A percentile compares a stretch with the other conserved stretches of the same genome.
Conservation (phyloP, 1,140 invertebrate species). For the Lepidurus couesii region DNA sequence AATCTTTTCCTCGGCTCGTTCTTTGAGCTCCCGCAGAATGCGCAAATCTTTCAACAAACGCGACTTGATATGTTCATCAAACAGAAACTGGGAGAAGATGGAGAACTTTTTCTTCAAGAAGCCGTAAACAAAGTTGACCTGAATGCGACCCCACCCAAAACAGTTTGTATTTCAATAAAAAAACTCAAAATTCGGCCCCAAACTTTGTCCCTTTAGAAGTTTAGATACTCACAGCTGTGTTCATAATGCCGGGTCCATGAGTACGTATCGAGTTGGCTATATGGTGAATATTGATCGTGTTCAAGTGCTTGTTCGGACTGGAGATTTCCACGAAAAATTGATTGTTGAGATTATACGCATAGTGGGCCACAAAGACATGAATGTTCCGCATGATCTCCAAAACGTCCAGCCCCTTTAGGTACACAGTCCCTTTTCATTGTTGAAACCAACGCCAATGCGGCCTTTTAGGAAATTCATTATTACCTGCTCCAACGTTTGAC, state of each 20-base stretch:
- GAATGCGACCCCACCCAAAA: conserved; percentile 37
- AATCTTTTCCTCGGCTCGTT: conserved; percentile 45
- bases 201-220: conserved; percentile 22
- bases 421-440: not conserved
- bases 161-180: not conserved
- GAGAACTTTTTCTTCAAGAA: conserved; percentile 91
- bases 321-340: conserved; percentile 92
- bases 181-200: not conserved
- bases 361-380: conserved; percentile 88
- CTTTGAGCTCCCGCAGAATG: conserved; percentile 62
- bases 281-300: conserved; percentile 92
- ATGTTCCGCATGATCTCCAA: conserved; percentile 97
- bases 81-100: conserved; percentile 95
- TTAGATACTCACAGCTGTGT: conserved; percentile 70
- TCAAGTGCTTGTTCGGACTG: conserved; percentile 89
- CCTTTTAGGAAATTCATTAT: conserved; percentile 7
- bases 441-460: not conserved
- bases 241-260: conserved; percentile 95
- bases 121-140: conserved; percentile 93
- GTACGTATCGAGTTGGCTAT: conserved; percentile 96
- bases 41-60: conserved; percentile 83
- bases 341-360: conserved; percentile 93
- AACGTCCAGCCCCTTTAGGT: conserved; percentile 78
- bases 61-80: conserved; percentile 97
- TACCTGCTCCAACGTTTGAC: conserved; percentile 89